Conservation (phyloP, 2,888 invertebrate genomes). For the Coenonympha arcania region DNA sequence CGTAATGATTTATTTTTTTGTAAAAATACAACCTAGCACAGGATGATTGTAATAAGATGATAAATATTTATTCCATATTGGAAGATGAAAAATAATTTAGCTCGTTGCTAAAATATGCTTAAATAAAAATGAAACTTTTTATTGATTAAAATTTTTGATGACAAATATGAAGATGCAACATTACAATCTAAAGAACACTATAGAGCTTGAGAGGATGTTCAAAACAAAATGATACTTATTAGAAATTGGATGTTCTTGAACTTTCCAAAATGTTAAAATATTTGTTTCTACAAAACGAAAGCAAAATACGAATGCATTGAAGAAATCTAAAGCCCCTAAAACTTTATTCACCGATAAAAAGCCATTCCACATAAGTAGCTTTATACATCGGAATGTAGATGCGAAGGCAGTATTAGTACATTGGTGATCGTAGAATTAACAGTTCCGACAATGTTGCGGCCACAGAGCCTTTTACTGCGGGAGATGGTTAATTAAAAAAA, state of each 20-base stretch:
- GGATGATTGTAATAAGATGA: background rate
- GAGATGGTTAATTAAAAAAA: constrained; percentile 12
- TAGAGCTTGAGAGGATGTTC: no score
- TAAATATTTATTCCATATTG: background rate
- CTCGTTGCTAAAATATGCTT: no score
- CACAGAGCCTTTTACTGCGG: constrained; percentile 11
- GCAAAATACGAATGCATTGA: background rate
- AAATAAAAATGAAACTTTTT: no score
- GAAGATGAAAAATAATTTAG: no score
- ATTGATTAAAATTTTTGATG: no score
- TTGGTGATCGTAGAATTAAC: constrained; percentile 35
- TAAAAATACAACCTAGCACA: background rate
- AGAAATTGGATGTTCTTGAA: no score
- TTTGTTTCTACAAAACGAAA: no score
- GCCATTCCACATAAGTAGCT: constrained; percentile 24
- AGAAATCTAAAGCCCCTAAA: background rate
- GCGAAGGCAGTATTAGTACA: constrained; percentile 30
- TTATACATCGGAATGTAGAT: constrained; percentile 30
- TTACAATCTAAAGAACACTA: no score
- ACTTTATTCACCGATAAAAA: background rate
- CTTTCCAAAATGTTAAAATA: no score
- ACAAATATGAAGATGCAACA: no score
- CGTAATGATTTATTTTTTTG: background rate
- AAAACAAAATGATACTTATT: no score
- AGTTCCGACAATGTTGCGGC: constrained; percentile 24